phyloP scores from a whole-genome alignment of 2,113 vertebrate genomes.

The Acrocephalus arundinaceus region DNA sequence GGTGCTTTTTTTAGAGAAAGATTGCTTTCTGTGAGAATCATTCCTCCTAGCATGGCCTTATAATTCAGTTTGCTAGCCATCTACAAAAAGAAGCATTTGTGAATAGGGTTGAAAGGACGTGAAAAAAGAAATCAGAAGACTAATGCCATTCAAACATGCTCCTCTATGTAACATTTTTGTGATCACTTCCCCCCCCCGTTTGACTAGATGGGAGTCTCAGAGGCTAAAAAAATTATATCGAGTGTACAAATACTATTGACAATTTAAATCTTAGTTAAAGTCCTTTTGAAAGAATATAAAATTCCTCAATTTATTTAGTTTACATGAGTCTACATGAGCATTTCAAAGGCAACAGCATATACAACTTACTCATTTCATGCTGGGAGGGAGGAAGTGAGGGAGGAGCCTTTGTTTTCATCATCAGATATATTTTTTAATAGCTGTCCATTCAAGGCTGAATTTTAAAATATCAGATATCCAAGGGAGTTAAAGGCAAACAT shows the following conservation, averaged over 20 bases:
- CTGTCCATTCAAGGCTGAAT: neutral
- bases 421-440: slow-evolving; percentile 22
- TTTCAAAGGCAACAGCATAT: slow-evolving; percentile 20
- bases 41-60: neutral
- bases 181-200: neutral
- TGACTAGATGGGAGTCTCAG: neutral
- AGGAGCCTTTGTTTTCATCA: neutral
- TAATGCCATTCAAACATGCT: neutral
- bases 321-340: neutral
- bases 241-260: neutral
- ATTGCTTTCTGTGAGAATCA: neutral
- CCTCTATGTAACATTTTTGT: neutral
- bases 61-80: slow-evolving; percentile 6
- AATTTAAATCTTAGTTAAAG: neutral
- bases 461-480: slow-evolving; percentile 4
- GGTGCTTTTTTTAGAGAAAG: neutral
- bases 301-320: neutral
- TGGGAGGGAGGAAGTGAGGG: neutral
- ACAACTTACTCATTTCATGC: neutral
- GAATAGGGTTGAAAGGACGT: neutral
- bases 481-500: neutral
- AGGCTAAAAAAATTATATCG: neutral
- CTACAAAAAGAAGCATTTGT: neutral
- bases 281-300: neutral
- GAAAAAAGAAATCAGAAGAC: neutral